Evolutionary conservation across 92 coral and sea anemone species (phyloP), one percentile per base, ranked within the genome.

Genomic region (Virgularia gustaviana): DNA sequence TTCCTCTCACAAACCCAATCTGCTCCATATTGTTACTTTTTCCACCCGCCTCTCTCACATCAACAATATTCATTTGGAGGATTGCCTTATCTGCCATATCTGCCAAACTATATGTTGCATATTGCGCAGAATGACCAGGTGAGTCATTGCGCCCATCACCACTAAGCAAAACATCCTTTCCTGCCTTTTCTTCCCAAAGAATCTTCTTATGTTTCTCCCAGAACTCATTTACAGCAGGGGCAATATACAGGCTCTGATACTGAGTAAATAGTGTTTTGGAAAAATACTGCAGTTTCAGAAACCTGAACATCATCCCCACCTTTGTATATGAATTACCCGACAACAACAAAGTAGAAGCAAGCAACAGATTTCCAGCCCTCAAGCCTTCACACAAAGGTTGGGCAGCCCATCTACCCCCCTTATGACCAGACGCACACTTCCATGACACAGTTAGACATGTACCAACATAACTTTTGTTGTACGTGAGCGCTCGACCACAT

Each of bases 1-100:
- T n/a, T n/a, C 73, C 73, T 43, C 73, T 65, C 18, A 41, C 73
- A 65, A 65, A 65, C 23, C 63, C 73, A 65, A 65, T 38, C 11
- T 57, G 41, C 52, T 65, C 73, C 62, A 65, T 42, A 27, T 65
- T 65, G 41, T 41, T 47, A 28, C 73, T n/a, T n/a, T n/a, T n/a
- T n/a, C n/a, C n/a, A n/a, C n/a, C n/a, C n/a, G n/a, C n/a, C n/a
- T n/a, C n/a, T n/a, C n/a, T n/a, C n/a, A n/a, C n/a, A n/a, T n/a
- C n/a, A 39, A 39, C 45, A 39, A 39, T 39, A 7, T 15, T n/a
- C n/a, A n/a, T n/a, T 39, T 39, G 45, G 33, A 10, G 36, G 22
- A 72, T 72, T 22, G 70, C 25, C 49, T 72, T 52, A 33, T 62
- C 57, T 36, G 30, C 78, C 57, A 56, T 56, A 34, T 72, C 71